Evolutionary conservation across 2,888 invertebrate species (phyloP).

Genomic region (Drosophila anceps): DNA sequence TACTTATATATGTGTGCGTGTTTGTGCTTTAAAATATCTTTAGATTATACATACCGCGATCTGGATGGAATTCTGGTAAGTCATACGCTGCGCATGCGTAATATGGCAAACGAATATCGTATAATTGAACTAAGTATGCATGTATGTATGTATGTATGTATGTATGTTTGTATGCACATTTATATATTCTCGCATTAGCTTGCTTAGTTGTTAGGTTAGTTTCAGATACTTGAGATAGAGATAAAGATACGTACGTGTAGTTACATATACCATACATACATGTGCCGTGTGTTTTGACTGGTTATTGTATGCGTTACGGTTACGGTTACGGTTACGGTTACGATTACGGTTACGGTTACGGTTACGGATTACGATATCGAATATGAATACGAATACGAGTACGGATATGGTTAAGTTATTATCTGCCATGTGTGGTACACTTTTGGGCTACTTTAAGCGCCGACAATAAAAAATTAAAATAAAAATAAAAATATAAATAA

Average conservation of each 20-base stretch:
- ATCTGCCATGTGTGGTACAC: constrained; percentile 59
- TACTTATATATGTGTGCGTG: background rate
- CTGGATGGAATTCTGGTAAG: constrained; percentile 7
- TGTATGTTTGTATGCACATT: constrained; percentile 5
- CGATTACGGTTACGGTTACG: constrained; percentile 19
- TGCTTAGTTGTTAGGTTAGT: constrained; percentile 52
- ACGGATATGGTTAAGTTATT: constrained; percentile 32
- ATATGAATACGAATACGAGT: constrained; percentile 33
- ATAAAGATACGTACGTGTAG: constrained; percentile 41
- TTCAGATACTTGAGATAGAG: constrained; percentile 43
- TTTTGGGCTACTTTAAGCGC: constrained; percentile 41
- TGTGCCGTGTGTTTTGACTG: constrained; percentile 51
- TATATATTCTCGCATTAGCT: constrained; percentile 25
- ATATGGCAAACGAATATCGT: constrained; percentile 18
- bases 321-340: constrained; percentile 19
- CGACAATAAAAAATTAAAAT: constrained; percentile 20
- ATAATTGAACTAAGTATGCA: background rate
- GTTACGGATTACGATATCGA: constrained; percentile 26
- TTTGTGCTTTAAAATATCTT: constrained; percentile 14
- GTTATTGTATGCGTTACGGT: constrained; percentile 33
- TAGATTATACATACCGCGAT: constrained; percentile 46
- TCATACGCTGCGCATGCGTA: background rate
- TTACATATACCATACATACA: constrained; percentile 38
- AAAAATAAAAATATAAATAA: background rate
- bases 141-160: constrained; percentile 29